phyloP scores from a whole-genome alignment of 2,888 invertebrate species.

The Agrotis ipsilon region DNA sequence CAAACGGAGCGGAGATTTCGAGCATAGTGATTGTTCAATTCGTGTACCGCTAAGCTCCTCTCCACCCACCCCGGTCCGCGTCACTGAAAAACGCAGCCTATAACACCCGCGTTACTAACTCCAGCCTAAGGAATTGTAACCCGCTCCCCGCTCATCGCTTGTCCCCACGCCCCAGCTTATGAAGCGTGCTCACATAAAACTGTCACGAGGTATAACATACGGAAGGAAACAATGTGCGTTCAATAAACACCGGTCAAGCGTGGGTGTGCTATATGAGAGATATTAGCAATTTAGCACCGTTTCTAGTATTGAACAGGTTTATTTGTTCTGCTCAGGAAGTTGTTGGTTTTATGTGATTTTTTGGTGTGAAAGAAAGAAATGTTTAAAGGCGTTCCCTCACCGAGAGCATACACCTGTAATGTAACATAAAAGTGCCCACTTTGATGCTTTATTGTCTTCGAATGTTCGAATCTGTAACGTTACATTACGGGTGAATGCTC shows the following conservation, averaged over 20 bases:
- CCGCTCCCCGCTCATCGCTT: conserved; percentile 30
- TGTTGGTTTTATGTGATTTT: conserved; percentile 1
- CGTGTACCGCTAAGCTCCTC: too few relatives aligned
- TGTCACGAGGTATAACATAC: conserved; percentile 65
- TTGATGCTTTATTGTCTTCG: too few relatives aligned
- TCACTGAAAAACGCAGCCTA: too few relatives aligned
- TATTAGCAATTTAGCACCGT: conserved; percentile 32
- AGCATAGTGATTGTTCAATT: too few relatives aligned
- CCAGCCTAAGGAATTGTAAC: not conserved
- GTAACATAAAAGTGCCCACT: too few relatives aligned
- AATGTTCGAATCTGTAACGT: too few relatives aligned
- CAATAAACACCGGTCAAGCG: conserved; percentile 60
- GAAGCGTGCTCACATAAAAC: conserved; percentile 65
- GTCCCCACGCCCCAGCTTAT: conserved; percentile 1
- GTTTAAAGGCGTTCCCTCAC: too few relatives aligned
- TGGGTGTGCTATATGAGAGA: conserved; percentile 27
- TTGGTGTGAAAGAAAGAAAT: not conserved
- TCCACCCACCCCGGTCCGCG: too few relatives aligned
- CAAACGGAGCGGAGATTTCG: too few relatives aligned
- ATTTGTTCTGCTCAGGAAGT: not conserved
- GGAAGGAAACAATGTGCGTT: conserved; percentile 67
- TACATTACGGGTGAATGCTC: too few relatives aligned
- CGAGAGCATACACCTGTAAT: too few relatives aligned
- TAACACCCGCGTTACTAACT: not conserved
- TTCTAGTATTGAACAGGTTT: conserved; percentile 12